Evolutionary conservation across 1,140 invertebrate genomes (phyloP), one percentile per base, ranked within the genome.

Genomic region (Palaemon carinicauda): DNA sequence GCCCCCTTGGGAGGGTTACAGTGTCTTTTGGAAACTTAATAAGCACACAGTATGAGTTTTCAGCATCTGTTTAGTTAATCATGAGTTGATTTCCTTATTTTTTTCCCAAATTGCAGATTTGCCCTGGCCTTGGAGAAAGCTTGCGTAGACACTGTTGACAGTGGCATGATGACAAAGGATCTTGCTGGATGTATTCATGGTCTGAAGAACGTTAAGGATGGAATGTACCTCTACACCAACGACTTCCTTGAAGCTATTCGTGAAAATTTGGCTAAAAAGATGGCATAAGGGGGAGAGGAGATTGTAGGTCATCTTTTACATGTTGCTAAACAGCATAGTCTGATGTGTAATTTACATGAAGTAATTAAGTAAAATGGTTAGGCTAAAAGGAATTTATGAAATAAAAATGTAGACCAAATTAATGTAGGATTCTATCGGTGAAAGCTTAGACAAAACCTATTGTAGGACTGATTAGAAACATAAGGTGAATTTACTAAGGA

Each of bases 151-250:
- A 96, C 95, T 29, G 96, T 98, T 29, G 96, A 98, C 91, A 93
- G 93, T 65, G 96, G 97, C n/a, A 94, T 95, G 90, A 96, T 97
- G 95, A 98, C 97, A 3, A 98, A 98, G 92, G 97, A 98, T 93
- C 92, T 98, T 87, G 96, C 96, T 29, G 95, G 94, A 88, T 97
- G 96, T 90, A 96, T 98, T 90, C 96, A 97, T 91, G 96, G 96
- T 3, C 52, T 91, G 29, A 91, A 78, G 80, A 95, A 95, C 90
- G 96, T 99, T 0, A 93, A 94, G 89, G 93, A 96, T 87, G 92
- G 93, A 50, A 98, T 99, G 92, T 99, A 99, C 91, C 93, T 98
- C 90, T 98, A 99, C 92, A 99, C 98, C 0, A 99, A 99, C 91
- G 97, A 98, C 90, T 99, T 99, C 91, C 95, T 99, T 92, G 94